Evolutionary conservation across 2,888 invertebrate genomes (phyloP), one percentile per base, ranked within the genome.

Genomic region (Limnephilus lunatus): DNA sequence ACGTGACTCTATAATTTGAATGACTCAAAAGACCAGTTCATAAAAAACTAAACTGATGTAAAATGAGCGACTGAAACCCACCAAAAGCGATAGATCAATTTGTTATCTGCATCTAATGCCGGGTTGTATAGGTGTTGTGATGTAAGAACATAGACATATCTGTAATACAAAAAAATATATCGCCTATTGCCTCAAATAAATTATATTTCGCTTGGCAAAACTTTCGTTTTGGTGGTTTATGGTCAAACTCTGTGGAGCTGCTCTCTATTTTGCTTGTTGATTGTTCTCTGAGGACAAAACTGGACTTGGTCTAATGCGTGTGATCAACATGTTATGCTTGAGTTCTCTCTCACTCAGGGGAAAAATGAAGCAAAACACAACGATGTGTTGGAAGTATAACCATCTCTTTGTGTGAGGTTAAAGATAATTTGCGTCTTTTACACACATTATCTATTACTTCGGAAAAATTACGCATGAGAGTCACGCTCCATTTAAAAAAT

Each of bases 161-260:
- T 14, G 12, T 14, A 32, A 31, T 82, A 90, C 53, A 44, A 68
- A 90, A n/a, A 90, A 83, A 53, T 83, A 39, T 32, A 90, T 85
- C 85, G 35, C 35, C 83, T 83, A 82, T 31, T 19, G 90, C 81
- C 39, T 31, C 25, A 82, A 90, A 44, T 90, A 85, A 90, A 53
- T 90, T 53, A 90, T 90, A 83, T 53, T 48, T 90, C 0, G 68
- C 25, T n/a, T 53, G n/a, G 4, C 12, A 19, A n/a, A 44, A 86
- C 86, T 86, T 86, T 86, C 86, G 12, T 86, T 86, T 44, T 15
- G 48, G 86, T 44, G 44, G 35, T 44, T 44, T 39, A 86, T 44
- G 48, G 48, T 32, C 86, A 48, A 68, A 68, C 68, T n/a, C 68
- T 68, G n/a, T n/a, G 68, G 25, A 68, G 25, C 68, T 68, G 7